These are phyloP conservation scores for Germaria angustata DNA, from an alignment of 2,888 invertebrate genomes.

Conservation along the genomic window DNA sequence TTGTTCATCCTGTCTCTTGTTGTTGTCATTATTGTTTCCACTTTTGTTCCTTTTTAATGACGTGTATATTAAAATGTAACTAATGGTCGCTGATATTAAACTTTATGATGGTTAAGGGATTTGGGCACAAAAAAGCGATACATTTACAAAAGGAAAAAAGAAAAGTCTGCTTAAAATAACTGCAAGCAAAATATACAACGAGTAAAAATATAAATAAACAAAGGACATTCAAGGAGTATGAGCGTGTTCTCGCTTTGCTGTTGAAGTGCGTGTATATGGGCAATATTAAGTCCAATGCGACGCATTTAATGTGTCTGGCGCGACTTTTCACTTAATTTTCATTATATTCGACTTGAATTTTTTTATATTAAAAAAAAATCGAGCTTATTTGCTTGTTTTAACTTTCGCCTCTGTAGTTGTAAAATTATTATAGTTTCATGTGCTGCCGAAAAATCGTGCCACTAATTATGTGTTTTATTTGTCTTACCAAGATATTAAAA, in stretches of 20 bases:
- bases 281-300: neutral
- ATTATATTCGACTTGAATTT: slow-evolving; percentile 56
- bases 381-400: neutral
- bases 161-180: neutral
- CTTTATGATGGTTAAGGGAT: slow-evolving; percentile 60
- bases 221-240: neutral
- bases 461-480: slow-evolving; percentile 66
- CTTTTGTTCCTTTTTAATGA: slow-evolving; percentile 20
- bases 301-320: slow-evolving; percentile 62
- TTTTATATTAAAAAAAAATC: slow-evolving; percentile 29
- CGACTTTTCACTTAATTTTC: slow-evolving; percentile 65
- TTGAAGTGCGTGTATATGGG: slow-evolving; percentile 46
- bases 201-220: neutral
- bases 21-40: slow-evolving; percentile 12
- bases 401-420: neutral
- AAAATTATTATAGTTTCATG: slow-evolving; percentile 18
- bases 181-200: neutral
- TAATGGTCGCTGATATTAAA: slow-evolving; percentile 61
- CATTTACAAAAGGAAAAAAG: neutral
- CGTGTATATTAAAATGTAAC: slow-evolving; percentile 48
- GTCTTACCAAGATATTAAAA: slow-evolving; percentile 40
- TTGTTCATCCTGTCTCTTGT: slow-evolving; percentile 21
- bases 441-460: slow-evolving; percentile 58
- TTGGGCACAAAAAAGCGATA: slow-evolving; percentile 9
- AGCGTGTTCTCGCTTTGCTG: neutral